Conservation (phyloP, 30 jellyfish, hydroid and myxozoan genomes). For the Chironex yamaguchii region DNA sequence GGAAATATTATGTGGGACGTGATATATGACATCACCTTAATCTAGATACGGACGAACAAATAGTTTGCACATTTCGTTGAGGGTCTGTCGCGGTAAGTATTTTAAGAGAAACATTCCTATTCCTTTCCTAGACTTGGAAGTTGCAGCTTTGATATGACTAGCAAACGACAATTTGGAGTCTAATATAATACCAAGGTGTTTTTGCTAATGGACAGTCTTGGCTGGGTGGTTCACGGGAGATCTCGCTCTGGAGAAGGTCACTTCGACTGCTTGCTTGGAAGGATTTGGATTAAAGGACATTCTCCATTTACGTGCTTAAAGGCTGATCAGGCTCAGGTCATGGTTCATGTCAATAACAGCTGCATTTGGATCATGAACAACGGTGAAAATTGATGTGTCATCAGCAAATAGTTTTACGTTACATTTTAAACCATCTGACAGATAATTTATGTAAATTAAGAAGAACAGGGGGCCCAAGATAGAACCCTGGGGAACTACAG, state of each 20-base stretch:
- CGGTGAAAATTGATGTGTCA: slow-evolving; percentile 41
- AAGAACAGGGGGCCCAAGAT: slow-evolving; percentile 1
- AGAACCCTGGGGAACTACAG: slow-evolving; percentile 1
- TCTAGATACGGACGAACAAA: no score
- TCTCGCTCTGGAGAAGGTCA: neutral
- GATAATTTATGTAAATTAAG: neutral
- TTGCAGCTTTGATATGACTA: neutral
- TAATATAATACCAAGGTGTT: slow-evolving; percentile 52
- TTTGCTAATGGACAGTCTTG: slow-evolving; percentile 15
- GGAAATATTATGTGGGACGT: neutral
- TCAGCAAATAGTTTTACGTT: slow-evolving; percentile 44
- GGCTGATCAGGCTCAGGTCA: slow-evolving; percentile 47
- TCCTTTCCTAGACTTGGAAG: slow-evolving; percentile 14
- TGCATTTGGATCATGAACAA: slow-evolving; percentile 35
- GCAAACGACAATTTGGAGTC: neutral
- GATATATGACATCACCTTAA: slow-evolving; percentile 8
- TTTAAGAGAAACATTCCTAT: slow-evolving; percentile 4
- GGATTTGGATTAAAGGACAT: slow-evolving; percentile 31
- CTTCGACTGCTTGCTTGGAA: slow-evolving; percentile 20
- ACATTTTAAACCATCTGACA: slow-evolving; percentile 41
- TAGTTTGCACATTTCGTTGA: slow-evolving; percentile 15
- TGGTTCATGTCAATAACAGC: slow-evolving; percentile 23
- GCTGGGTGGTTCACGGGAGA: slow-evolving; percentile 24
- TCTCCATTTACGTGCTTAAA: slow-evolving; percentile 34
- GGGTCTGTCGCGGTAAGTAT: slow-evolving; percentile 38